These are phyloP conservation scores for Stenurella melanura DNA, from an alignment of 2,888 invertebrate species.

Conservation along the genomic window DNA sequence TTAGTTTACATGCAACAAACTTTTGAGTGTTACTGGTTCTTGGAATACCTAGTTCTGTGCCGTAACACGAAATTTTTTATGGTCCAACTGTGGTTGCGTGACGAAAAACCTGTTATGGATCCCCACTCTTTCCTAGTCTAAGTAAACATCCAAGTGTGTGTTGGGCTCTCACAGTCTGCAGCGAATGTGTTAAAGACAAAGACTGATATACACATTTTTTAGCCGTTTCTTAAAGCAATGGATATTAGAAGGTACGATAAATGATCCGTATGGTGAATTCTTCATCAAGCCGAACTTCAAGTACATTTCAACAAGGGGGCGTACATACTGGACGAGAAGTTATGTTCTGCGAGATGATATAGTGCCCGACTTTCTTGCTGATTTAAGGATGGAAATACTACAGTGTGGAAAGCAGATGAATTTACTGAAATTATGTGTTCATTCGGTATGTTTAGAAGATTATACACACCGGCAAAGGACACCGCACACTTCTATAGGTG, in stretches of 20 bases:
- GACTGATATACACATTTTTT: slow-evolving; percentile 43
- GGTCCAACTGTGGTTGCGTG: too few species aligned
- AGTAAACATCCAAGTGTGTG: too few species aligned
- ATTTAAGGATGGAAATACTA: slow-evolving; percentile 80
- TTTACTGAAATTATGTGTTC: slow-evolving; percentile 81
- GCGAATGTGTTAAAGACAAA: too few species aligned
- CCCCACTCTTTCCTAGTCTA: too few species aligned
- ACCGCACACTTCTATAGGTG: too few species aligned
- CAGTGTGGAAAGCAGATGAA: slow-evolving; percentile 85
- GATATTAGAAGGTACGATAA: slow-evolving; percentile 89
- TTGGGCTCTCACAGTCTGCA: too few species aligned
- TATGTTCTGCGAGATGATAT: slow-evolving; percentile 75
- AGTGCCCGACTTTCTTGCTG: slow-evolving; percentile 82
- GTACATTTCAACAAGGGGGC: slow-evolving; percentile 78
- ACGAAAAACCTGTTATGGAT: too few species aligned
- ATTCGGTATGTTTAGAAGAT: slow-evolving; percentile 80
- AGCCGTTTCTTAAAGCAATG: slow-evolving; percentile 85
- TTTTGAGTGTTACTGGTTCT: too few species aligned
- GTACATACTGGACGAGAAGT: slow-evolving; percentile 82
- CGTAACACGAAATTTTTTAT: too few species aligned
- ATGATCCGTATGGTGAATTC: slow-evolving; percentile 89
- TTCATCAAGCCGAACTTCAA: slow-evolving; percentile 84
- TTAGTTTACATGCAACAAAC: too few species aligned
- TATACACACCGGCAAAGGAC: too few species aligned
- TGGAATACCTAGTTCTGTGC: too few species aligned